Percentiles rank a stretch among this genome's conserved stretches.
These are phyloP conservation scores for Clarias batrachus DNA, from an alignment of 2,113 vertebrate species.

Conservation along the genomic window DNA sequence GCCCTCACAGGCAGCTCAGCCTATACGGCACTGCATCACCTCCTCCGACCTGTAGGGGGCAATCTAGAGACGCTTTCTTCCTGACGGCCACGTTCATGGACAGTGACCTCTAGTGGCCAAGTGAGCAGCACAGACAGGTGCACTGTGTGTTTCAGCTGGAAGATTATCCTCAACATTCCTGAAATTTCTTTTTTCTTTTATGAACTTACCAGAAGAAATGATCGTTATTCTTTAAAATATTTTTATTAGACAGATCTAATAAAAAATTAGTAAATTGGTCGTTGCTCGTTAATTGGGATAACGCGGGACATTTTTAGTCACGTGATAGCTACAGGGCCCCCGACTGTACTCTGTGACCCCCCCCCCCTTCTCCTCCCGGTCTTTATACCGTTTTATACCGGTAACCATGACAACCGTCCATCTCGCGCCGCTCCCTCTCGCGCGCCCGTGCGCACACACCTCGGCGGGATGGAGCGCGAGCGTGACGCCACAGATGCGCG, in stretches of 20 bases:
- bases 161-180: not conserved
- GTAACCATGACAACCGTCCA: conserved; percentile 21
- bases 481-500: conserved; percentile 50
- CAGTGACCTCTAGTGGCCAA: not conserved
- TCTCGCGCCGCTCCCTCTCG: not conserved
- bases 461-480: conserved; percentile 11
- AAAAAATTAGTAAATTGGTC: too few species aligned
- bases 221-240: too few species aligned
- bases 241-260: not conserved
- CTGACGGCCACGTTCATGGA: not conserved
- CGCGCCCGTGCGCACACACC: not conserved
- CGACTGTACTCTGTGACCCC: not conserved
- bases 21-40: not conserved
- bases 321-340: not conserved
- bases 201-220: not conserved
- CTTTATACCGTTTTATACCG: not conserved
- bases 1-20: not conserved
- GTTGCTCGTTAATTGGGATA: not conserved
- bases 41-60: not conserved
- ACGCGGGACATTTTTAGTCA: not conserved
- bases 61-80: not conserved
- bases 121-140: not conserved
- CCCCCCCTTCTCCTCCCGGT: not conserved
- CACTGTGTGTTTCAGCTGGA: not conserved
- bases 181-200: not conserved